These are phyloP conservation scores for Agraylea sexmaculata DNA, from an alignment of 1,140 invertebrate genomes.

Conservation along the genomic window DNA sequence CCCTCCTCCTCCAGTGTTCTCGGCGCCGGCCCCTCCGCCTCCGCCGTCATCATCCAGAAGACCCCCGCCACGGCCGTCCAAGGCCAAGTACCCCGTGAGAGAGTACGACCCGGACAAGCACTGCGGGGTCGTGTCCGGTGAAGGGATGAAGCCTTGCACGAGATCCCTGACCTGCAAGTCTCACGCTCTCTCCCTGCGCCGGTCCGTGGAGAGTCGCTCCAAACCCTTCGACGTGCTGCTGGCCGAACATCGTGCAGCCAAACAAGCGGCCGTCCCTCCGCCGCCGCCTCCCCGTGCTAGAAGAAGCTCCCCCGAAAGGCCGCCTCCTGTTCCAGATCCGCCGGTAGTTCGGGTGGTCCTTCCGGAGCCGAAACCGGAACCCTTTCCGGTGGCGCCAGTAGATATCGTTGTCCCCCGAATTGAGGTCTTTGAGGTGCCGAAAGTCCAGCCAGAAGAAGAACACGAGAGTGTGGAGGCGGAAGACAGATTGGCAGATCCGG, in stretches of 20 bases:
- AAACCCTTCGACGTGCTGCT: constrained; percentile 71
- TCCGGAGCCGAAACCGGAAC: constrained; percentile 12
- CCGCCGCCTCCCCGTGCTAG: neutral
- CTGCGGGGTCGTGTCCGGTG: constrained; percentile 61
- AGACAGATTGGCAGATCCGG: constrained; percentile 22
- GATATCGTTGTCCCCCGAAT: constrained; percentile 11
- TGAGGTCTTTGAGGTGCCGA: constrained; percentile 11
- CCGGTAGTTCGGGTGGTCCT: constrained; percentile 16
- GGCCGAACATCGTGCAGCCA: constrained; percentile 60
- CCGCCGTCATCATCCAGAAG: constrained; percentile 22
- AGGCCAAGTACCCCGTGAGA: constrained; percentile 48
- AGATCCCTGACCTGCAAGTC: constrained; percentile 75
- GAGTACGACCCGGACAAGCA: constrained; percentile 73
- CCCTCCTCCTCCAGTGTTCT: too few species aligned
- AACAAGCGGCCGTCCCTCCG: constrained; percentile 27
- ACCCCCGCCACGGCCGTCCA: constrained; percentile 26
- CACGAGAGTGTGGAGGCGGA: constrained; percentile 25
- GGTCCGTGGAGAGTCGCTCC: constrained; percentile 59
- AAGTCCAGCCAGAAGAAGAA: constrained; percentile 27
- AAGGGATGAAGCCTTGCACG: constrained; percentile 62
- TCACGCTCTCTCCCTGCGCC: constrained; percentile 60
- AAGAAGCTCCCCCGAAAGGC: neutral
- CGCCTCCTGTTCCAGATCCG: neutral
- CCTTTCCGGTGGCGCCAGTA: constrained; percentile 9
- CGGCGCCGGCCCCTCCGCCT: constrained; percentile 27